Percentiles rank a stretch among this genome's conserved stretches.
These are phyloP conservation scores for Poicephalus meyeri DNA, from an alignment of 2,113 vertebrate genomes.

Conservation along the genomic window DNA sequence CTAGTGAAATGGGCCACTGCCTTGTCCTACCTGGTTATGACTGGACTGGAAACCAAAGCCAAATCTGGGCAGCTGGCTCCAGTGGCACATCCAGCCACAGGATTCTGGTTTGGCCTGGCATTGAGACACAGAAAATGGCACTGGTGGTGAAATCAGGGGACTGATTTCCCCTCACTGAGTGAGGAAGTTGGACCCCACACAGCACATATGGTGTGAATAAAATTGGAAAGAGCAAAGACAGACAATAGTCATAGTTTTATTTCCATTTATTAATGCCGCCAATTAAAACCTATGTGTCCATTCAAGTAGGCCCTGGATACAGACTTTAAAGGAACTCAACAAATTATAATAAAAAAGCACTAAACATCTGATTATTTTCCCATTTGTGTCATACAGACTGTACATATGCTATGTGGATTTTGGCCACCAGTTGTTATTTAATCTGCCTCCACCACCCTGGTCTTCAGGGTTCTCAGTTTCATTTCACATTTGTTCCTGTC, in stretches of 20 bases:
- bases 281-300: not conserved
- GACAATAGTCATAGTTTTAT: not conserved
- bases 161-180: not conserved
- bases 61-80: not conserved
- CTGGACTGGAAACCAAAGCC: not conserved
- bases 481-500: not conserved
- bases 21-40: not conserved
- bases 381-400: not conserved
- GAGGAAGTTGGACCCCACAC: not conserved
- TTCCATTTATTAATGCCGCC: slow-evolving; percentile 32
- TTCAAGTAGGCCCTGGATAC: not conserved
- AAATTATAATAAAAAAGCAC: not conserved
- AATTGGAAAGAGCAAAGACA: not conserved
- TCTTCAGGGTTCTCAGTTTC: not conserved
- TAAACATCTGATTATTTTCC: not conserved
- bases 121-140: not conserved
- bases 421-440: not conserved
- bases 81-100: not conserved
- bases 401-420: not conserved
- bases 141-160: not conserved
- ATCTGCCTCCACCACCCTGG: not conserved
- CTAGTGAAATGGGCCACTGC: rapidly evolving
- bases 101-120: not conserved
- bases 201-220: not conserved
- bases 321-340: not conserved